These are phyloP conservation scores for Heliocidaris tuberculata DNA, from an alignment of 35 echinoderm and acorn worm genomes.

Conservation along the genomic window DNA sequence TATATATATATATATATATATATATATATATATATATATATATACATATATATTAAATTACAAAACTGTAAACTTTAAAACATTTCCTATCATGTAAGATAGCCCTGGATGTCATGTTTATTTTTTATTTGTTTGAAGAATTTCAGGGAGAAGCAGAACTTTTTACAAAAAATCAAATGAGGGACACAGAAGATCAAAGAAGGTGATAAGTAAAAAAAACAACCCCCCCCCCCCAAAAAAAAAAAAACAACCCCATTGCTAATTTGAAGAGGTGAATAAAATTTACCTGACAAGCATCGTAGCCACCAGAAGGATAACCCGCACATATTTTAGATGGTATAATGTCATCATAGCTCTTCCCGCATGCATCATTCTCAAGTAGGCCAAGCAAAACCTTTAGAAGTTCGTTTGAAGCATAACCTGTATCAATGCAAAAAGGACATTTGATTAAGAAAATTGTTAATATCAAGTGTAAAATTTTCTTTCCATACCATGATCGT, in stretches of 20 bases:
- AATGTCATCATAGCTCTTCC: background rate
- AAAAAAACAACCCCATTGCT: no score
- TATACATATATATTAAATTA: no score
- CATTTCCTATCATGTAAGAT: no score
- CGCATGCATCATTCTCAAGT: slow-evolving; percentile 22
- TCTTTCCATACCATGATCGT: background rate
- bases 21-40: no score
- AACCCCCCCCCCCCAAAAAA: no score
- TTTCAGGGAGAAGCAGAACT: no score
- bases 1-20: no score
- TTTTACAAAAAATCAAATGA: background rate
- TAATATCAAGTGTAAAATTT: background rate
- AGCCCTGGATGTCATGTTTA: no score
- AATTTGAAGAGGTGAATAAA: background rate
- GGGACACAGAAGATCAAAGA: background rate
- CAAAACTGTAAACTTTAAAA: no score
- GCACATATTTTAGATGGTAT: slow-evolving; percentile 40
- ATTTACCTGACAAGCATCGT: slow-evolving; percentile 28
- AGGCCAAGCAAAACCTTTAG: background rate
- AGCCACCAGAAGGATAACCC: background rate
- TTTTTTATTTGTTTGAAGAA: no score
- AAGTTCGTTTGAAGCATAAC: background rate
- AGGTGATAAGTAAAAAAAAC: background rate
- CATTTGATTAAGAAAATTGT: background rate
- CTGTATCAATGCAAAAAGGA: background rate